These are phyloP conservation scores for Trachemys scripta DNA, from an alignment of 2,113 vertebrate species.

Conservation along the genomic window DNA sequence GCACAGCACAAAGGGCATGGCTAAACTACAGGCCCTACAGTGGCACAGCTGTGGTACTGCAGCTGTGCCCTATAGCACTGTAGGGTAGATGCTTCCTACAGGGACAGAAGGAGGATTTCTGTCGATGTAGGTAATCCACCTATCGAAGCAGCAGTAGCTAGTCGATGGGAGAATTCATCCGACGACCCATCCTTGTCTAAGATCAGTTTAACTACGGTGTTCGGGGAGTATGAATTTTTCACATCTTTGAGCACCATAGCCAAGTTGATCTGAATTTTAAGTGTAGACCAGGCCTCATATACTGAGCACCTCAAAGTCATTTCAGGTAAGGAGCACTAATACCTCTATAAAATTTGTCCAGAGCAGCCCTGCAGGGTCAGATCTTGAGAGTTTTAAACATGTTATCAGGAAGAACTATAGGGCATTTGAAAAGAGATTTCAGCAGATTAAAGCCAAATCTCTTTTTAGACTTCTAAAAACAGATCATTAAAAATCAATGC, in stretches of 20 bases:
- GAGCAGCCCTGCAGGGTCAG: not conserved
- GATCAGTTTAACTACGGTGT: not conserved
- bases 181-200: not conserved
- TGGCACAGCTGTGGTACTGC: not conserved
- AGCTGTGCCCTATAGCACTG: too few species aligned
- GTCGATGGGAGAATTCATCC: not conserved
- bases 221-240: not conserved
- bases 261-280: not conserved
- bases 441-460: constrained; percentile 55
- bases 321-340: constrained; percentile 11
- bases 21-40: not conserved
- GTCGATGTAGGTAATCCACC: not conserved
- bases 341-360: not conserved
- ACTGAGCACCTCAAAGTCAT: not conserved
- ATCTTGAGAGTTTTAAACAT: constrained; percentile 7
- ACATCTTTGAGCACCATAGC: not conserved
- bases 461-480: not conserved
- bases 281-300: not conserved
- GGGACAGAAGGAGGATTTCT: not conserved
- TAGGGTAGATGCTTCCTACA: not conserved
- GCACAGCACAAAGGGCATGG: not conserved
- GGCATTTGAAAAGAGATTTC: not conserved
- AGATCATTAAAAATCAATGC: not conserved
- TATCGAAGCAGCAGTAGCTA: not conserved
- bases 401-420: not conserved